Conservation (phyloP, 2,113 vertebrate genomes). For the Triplophysa siluroides region DNA sequence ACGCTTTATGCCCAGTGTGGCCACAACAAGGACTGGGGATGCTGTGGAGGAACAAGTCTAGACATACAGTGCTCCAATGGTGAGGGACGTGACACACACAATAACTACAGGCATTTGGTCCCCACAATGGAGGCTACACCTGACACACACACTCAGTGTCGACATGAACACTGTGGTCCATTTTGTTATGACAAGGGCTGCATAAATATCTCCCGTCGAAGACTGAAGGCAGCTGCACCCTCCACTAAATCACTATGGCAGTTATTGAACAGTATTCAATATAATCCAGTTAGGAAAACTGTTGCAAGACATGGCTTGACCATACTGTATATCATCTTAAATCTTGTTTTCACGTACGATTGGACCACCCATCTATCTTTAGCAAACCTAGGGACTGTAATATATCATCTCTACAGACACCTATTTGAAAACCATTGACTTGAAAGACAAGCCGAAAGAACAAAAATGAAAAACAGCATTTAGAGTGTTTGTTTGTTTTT, state of each 20-base stretch:
- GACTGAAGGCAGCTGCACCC: background rate
- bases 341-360: no score
- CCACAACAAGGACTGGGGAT: constrained; percentile 73
- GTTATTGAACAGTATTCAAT: background rate
- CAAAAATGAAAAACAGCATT: no score
- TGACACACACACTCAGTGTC: background rate
- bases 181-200: background rate
- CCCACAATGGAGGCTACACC: no score
- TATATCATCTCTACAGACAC: no score
- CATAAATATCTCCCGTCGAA: background rate
- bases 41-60: constrained; percentile 69
- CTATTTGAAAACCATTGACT: no score
- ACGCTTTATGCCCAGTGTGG: constrained; percentile 72
- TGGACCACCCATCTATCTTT: no score
- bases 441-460: no score
- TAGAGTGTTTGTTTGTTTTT: background rate
- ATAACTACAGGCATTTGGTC: background rate
- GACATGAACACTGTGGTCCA: background rate
- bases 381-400: no score
- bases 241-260: background rate
- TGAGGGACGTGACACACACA: constrained; percentile 57
- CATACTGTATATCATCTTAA: no score
- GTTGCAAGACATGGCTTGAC: background rate
- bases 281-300: background rate
- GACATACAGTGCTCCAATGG: constrained; percentile 81